Evolutionary conservation across 2,797 vertebrate species (phyloP).

Genomic region (Numenius phaeopus): DNA sequence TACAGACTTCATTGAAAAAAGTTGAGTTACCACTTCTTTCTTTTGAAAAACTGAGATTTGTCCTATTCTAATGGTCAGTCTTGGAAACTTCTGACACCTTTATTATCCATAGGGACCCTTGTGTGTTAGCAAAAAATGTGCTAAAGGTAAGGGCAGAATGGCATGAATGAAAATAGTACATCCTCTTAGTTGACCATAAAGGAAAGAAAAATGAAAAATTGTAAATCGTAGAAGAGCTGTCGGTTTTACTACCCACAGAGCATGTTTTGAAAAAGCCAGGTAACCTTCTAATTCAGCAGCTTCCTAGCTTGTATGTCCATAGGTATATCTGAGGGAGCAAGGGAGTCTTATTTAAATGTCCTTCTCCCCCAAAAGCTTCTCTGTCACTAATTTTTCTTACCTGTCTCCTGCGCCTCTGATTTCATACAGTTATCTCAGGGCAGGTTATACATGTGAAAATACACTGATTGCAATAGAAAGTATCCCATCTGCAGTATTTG

Average conservation of each 20-base stretch:
- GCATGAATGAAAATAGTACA: neutral
- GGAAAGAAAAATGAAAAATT: neutral
- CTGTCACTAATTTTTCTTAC: neutral
- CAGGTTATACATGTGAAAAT: neutral
- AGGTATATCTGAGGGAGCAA: neutral
- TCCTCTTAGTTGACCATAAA: neutral
- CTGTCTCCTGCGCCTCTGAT: neutral
- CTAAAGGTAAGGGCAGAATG: neutral
- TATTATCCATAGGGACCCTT: neutral
- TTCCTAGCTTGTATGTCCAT: neutral
- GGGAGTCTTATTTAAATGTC: neutral
- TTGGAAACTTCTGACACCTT: conserved; percentile 10
- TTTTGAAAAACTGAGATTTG: neutral
- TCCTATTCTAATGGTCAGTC: neutral
- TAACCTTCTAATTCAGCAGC: neutral
- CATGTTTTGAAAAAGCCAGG: neutral
- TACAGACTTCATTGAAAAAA: conserved; percentile 7
- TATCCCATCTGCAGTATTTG: neutral
- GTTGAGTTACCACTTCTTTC: conserved; percentile 17
- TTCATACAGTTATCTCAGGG: neutral
- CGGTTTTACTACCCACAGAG: neutral
- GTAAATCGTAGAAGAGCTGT: neutral
- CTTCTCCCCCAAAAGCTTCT: neutral
- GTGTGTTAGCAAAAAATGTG: neutral
- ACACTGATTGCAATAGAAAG: neutral